Percentiles rank a stretch among this genome's conserved stretches.
Conservation (phyloP, 2,113 vertebrate genomes). For the Zeus faber region DNA sequence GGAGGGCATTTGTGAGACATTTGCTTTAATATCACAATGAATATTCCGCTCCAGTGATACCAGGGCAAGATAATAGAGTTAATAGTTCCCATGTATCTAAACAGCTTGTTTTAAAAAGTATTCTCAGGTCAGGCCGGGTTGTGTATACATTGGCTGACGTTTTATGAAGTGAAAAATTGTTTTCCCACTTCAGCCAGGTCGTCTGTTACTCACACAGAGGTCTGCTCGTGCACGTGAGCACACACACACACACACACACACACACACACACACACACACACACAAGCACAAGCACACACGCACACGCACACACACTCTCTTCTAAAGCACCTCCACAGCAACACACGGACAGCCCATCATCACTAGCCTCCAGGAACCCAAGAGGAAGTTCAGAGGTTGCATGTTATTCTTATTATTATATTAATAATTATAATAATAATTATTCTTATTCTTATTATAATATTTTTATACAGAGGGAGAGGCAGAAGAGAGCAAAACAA, state of each 20-base stretch:
- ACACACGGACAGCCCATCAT: slow-evolving; percentile 10
- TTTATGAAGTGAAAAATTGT: too few relatives aligned
- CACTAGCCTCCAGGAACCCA: slow-evolving; percentile 57
- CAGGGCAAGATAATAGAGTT: background rate
- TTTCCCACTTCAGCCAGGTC: too few relatives aligned
- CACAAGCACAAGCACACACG: too few relatives aligned
- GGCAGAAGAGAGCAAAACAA: slow-evolving; percentile 34
- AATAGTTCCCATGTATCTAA: background rate
- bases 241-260: slow-evolving; percentile 1
- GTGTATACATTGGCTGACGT: too few relatives aligned
- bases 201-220: slow-evolving; percentile 2
- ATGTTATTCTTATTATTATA: slow-evolving; percentile 14
- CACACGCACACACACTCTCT: background rate
- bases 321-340: background rate
- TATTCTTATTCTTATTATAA: too few relatives aligned
- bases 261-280: slow-evolving; percentile 12
- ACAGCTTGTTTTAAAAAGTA: background rate
- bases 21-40: background rate
- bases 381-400: slow-evolving; percentile 52
- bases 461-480: slow-evolving; percentile 33
- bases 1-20: background rate
- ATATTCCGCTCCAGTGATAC: background rate
- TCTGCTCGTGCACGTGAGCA: background rate
- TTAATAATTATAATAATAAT: background rate
- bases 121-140: slow-evolving; percentile 32